Percentiles rank a stretch among this genome's conserved stretches.
These are phyloP conservation scores for Phalacrocorax pelagicus DNA, from an alignment of 2,113 vertebrate species.

Conservation along the genomic window DNA sequence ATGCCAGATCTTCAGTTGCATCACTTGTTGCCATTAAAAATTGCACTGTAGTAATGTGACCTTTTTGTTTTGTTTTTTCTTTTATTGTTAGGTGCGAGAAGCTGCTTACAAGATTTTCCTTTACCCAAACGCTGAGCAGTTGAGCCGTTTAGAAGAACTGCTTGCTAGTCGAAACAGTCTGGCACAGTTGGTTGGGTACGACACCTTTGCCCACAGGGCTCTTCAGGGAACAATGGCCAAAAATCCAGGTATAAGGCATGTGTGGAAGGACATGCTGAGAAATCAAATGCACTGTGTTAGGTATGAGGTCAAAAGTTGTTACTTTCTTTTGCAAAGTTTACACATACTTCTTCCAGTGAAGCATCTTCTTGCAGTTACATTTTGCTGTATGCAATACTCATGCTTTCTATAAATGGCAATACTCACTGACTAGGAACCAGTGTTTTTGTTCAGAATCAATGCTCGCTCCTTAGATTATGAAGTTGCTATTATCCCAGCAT, in stretches of 20 bases:
- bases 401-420: not conserved
- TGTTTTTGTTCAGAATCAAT: not conserved
- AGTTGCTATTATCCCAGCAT: not conserved
- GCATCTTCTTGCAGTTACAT: not conserved
- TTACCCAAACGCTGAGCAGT: constrained; percentile 82
- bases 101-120: constrained; percentile 95
- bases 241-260: constrained; percentile 82
- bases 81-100: constrained; percentile 84
- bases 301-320: not conserved
- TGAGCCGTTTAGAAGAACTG: constrained; percentile 86
- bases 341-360: not conserved
- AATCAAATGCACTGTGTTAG: not conserved
- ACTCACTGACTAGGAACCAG: not conserved
- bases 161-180: constrained; percentile 84
- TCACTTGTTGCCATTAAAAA: not conserved
- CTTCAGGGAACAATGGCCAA: constrained; percentile 93
- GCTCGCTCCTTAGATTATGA: not conserved
- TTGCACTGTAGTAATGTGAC: not conserved
- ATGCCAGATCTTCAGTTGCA: not conserved
- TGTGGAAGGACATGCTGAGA: not conserved
- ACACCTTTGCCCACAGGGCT: constrained; percentile 89
- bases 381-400: not conserved
- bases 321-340: not conserved
- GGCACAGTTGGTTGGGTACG: constrained; percentile 90
- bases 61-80: not conserved